Evolutionary conservation across 2,888 invertebrate genomes (phyloP), one percentile per base, ranked within the genome.

Genomic region (Dolichopus griseipennis): DNA sequence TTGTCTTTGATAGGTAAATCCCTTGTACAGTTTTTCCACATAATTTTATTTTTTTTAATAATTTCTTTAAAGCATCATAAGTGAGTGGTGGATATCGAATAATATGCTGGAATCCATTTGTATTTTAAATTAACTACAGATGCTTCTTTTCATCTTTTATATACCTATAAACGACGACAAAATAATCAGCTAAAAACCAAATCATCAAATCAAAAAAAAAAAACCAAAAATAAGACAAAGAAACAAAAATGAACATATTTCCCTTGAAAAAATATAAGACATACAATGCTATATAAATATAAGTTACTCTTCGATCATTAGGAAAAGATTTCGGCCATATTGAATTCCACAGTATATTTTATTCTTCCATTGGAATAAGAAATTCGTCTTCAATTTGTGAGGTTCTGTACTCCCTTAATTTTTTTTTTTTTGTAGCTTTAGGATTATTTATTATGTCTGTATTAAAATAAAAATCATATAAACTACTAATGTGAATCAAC

Each of bases 371-470:
- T 37, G 37, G 27, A 37, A 37, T 37, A 37, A 37, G 37, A 37
- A 9, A 37, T 37, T 37, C 37, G 12, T 37, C 37, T 37, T 37
- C 8, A 7, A 37, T 37, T 37, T 12, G 37, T 37, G 8, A 37
- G 8, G 12, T 18, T 52, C 52, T 6, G 18, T 52, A 52, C 52
- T 52, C 52, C 52, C 18, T 18, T 52, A 1, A 52, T 2, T 2
- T 5, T 66, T 61, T 21, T 43, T 43, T 43, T 66, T 33, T 37
- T 66, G 15, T 66, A 27, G n/a, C 21, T 66, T 64, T 66, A 66
- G 70, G 66, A 61, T 68, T 64, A 69, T 72, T 71, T 70, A 73
- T 74, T 74, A 74, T 73, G 73, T 72, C 52, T 52, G 52, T 12
- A 52, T 52, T 52, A 52, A 52, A 52, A 52, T 15, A 15, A 52